Percentiles rank a stretch among this genome's conserved stretches.
phyloP scores from a whole-genome alignment of 2,888 invertebrate genomes.

The Drosophila pegasa region DNA sequence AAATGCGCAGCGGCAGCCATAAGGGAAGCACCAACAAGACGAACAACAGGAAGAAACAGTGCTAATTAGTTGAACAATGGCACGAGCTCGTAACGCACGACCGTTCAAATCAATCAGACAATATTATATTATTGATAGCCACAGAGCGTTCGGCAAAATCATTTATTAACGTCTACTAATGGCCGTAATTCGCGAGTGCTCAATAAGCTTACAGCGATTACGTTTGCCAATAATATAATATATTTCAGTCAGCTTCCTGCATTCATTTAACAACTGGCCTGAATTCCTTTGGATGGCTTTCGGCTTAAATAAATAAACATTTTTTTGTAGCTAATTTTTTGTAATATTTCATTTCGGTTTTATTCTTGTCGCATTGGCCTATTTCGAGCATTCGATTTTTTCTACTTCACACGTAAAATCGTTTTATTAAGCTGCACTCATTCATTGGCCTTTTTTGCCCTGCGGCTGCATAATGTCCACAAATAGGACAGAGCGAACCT shows the following conservation, averaged over 20 bases:
- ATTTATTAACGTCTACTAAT: slow-evolving; percentile 53
- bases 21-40: slow-evolving; percentile 2
- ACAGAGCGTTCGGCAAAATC: slow-evolving; percentile 57
- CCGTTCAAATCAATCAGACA: slow-evolving; percentile 68
- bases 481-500: background rate
- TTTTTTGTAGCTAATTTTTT: background rate
- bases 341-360: background rate
- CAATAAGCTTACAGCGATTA: background rate
- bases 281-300: slow-evolving; percentile 41
- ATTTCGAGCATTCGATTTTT: background rate
- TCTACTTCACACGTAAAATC: slow-evolving; percentile 8
- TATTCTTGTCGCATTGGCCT: slow-evolving; percentile 3
- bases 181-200: slow-evolving; percentile 14
- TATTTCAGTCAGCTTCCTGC: background rate
- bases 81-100: slow-evolving; percentile 42
- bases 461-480: background rate
- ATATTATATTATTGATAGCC: slow-evolving; percentile 60
- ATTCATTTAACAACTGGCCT: slow-evolving; percentile 45
- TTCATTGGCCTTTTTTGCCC: background rate
- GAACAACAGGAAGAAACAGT: slow-evolving; percentile 24
- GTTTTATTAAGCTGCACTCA: background rate
- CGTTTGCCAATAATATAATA: background rate
- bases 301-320: slow-evolving; percentile 14
- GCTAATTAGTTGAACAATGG: slow-evolving; percentile 58
- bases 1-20: slow-evolving; percentile 49